A percentile compares a stretch with the other conserved stretches of the same genome.
Conservation (phyloP, 1,140 invertebrate species). For the Zaprionus vittiger region DNA sequence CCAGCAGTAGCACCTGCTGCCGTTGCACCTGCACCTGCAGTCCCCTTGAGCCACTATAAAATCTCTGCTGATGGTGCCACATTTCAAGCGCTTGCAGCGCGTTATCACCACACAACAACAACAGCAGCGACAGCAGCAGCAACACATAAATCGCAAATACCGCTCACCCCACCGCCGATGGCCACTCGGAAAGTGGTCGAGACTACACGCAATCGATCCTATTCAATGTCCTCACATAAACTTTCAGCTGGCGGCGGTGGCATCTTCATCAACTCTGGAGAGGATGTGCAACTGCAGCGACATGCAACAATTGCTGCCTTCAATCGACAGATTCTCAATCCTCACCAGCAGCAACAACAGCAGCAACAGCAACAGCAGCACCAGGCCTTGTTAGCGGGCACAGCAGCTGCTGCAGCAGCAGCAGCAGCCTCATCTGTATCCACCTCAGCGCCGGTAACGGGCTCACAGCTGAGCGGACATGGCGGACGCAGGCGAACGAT, state of each 20-base stretch:
- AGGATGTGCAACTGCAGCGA: constrained; percentile 25
- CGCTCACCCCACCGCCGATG: constrained; percentile 76
- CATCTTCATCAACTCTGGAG: constrained; percentile 18
- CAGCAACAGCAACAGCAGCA: constrained; percentile 27
- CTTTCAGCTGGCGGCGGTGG: constrained; percentile 62
- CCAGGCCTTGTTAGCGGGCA: constrained; percentile 2
- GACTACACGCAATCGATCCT: constrained; percentile 69
- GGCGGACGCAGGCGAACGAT: constrained; percentile 78
- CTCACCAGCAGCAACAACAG: constrained; percentile 29
- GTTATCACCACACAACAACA: constrained; percentile 6
- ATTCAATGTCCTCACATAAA: constrained; percentile 80
- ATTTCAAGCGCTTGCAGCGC: constrained; percentile 9
- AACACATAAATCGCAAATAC: constrained; percentile 52
- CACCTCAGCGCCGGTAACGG: constrained; percentile 58
- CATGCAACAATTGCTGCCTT: neutral
- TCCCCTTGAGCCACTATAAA: constrained; percentile 9
- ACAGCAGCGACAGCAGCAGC: neutral
- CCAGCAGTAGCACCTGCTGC: constrained; percentile 1
- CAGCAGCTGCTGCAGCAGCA: constrained; percentile 21
- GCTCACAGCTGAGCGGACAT: constrained; percentile 60
- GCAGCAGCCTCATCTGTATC: constrained; percentile 35
- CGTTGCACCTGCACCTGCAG: constrained; percentile 14
- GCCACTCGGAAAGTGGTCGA: constrained; percentile 70
- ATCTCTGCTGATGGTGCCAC: constrained; percentile 8
- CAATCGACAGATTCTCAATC: constrained; percentile 37